Conservation (phyloP, 2,113 vertebrate species). For the Zosterops pallidus region DNA sequence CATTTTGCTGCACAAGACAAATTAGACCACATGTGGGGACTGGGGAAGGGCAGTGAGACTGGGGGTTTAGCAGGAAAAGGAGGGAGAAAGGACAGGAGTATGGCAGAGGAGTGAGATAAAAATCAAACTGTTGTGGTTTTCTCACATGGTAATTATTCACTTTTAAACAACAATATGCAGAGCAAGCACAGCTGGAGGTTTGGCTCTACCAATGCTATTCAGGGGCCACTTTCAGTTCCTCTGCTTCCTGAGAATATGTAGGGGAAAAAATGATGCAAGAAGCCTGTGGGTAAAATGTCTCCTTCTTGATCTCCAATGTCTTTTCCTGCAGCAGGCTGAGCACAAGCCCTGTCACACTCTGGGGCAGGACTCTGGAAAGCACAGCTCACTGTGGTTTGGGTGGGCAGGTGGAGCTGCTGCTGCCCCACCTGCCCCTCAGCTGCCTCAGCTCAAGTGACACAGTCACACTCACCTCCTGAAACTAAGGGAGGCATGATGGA, state of each 20-base stretch:
- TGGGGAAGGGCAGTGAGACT: not conserved
- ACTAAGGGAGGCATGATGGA: not conserved
- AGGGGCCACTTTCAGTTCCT: not conserved
- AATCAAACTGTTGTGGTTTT: not conserved
- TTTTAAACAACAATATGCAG: slow-evolving; percentile 34
- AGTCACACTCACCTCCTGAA: not conserved
- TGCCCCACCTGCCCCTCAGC: accelerated
- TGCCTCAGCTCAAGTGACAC: not conserved
- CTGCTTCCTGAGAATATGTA: not conserved
- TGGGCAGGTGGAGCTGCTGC: accelerated
- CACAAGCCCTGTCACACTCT: accelerated
- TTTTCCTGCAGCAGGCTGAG: not conserved
- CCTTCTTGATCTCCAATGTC: not conserved
- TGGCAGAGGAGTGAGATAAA: not conserved
- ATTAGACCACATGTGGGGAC: not conserved
- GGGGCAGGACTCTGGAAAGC: not conserved
- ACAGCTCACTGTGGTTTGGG: not conserved
- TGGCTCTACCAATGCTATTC: not conserved
- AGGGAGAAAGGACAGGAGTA: not conserved
- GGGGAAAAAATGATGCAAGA: not conserved
- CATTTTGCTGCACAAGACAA: not conserved
- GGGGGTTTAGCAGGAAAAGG: not conserved
- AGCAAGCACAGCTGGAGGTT: not conserved
- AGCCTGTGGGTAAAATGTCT: not conserved
- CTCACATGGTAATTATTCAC: slow-evolving; percentile 38